Evolutionary conservation across 2,797 vertebrate species (phyloP), one percentile per base, ranked within the genome.

Genomic region (Semaprochilodus insignis): DNA sequence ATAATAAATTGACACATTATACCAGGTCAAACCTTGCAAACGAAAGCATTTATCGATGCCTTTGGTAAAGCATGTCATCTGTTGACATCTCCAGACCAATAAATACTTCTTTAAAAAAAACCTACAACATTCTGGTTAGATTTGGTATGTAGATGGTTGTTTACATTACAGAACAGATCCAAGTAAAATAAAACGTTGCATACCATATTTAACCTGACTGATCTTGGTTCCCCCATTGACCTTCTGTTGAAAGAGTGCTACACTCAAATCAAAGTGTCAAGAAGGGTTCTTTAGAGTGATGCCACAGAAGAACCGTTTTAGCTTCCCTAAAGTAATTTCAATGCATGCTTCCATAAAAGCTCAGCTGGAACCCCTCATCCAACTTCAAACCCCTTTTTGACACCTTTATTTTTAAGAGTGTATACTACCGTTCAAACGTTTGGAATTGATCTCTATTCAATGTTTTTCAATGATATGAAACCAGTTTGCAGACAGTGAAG

Each of bases 41-140:
- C 13, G 14, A 55, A 74, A 54, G 15, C 25, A 73, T 73, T 34
- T 40, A 36, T 74, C 72, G n/a, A 75, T 75, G 51, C 57, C 72
- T 52, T 77, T 48, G 25, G 25, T 70, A 66, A 75, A 78, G 66
- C 44, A 27, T 78, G 59, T 74, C 54, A 71, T 78, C 60, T 15
- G 40, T 54, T 70, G 55, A 80, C 73, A 72, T 27, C 57, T 74
- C 67, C 60, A 85, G 74, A 60, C 36, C 27, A 84, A 81, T 81
- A 87, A 85, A 81, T 83, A 85, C 83, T 51, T 74, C 73, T 71
- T 69, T 27, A 59, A 81, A 73, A 48, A 76, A 73, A 65, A 73
- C 60, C 57, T 51, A 81, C 55, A 54, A 74, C 23, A 83, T 51
- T 40, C 10, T 23, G 17, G 55, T 74, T 79, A 57, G 63, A 76